Conservation (phyloP, 2,888 invertebrate genomes). For the Leucophenga montana region DNA sequence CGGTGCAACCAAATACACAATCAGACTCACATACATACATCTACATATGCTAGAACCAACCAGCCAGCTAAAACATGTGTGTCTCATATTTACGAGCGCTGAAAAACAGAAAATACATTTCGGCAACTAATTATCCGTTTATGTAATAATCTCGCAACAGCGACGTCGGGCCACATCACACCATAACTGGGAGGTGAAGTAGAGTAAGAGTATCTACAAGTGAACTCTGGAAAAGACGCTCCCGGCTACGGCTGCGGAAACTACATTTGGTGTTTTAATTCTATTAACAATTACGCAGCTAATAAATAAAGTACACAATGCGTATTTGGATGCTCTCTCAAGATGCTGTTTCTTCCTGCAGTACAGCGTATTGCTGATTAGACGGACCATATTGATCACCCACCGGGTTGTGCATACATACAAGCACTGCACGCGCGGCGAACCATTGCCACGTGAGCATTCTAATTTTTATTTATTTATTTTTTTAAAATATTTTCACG, state of each 20-base stretch:
- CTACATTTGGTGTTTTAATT: slow-evolving; percentile 29
- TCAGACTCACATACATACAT: slow-evolving; percentile 37
- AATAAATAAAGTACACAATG: slow-evolving; percentile 59
- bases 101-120: slow-evolving; percentile 28
- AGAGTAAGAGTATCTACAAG: slow-evolving; percentile 15
- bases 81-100: slow-evolving; percentile 67
- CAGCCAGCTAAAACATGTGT: slow-evolving; percentile 63
- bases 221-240: neutral
- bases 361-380: slow-evolving; percentile 22
- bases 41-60: slow-evolving; percentile 34
- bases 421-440: too few species aligned
- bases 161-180: too few species aligned
- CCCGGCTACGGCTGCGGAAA: neutral
- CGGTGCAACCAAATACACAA: too few species aligned
- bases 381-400: slow-evolving; percentile 41
- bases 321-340: neutral
- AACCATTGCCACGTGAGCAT: slow-evolving; percentile 6
- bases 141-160: neutral
- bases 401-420: neutral
- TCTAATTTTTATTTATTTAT: neutral
- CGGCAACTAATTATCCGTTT: slow-evolving; percentile 32
- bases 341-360: slow-evolving; percentile 9
- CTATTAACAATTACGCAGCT: slow-evolving; percentile 57
- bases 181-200: neutral
- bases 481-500: slow-evolving; percentile 52